Evolutionary conservation across 2,113 vertebrate species (phyloP), one percentile per base, ranked within the genome.

Genomic region (Pteropus alecto): DNA sequence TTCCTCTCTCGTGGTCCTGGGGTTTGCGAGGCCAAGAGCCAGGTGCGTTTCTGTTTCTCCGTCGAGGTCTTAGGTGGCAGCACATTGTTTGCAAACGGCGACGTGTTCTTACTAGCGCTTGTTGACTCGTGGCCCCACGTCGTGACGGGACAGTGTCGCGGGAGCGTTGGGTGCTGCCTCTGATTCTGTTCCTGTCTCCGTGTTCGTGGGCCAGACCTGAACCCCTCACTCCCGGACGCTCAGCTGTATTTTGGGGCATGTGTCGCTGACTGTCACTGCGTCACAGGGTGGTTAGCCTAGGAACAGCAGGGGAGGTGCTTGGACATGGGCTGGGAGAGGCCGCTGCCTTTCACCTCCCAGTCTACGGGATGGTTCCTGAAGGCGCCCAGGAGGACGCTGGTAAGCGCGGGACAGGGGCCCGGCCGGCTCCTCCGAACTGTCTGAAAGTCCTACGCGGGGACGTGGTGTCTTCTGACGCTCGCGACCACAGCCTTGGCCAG

Each of bases 171-270:
- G 7, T 1, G 13, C 56, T 7, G 56, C 14, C 5, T 5, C 35
- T 2, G 30, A 26, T 0, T 22, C 26, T 5, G 19, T 9, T 13
- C 46, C 28, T 0, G 0, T 19, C 6, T 22, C 65, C 8, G 10
- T 22, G 12, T 26, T 60, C 30, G 5, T 1, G 3, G 38, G 1
- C 7, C 10, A 8, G 30, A 11, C 10, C 7, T 6, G 24, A 33
- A 14, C 33, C 10, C 6, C n/a, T 1, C 1, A 12, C 15, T 16
- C 30, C 0, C 24, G 24, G 67, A 22, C 5, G 21, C 43, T 33
- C 28, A 0, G 9, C 8, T 28, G 1, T 8, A 60, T 10, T 26
- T 11, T 11, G 24, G 24, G 58, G 58, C 8, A 7, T n/a, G 33
- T 15, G 6, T 56, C 16, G 14, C 63, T 14, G 13, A 65, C 33